Percentiles rank a stretch among this genome's conserved stretches.
Evolutionary conservation across 2,797 vertebrate species (phyloP).

Genomic region (Acrossocheilus fasciatus): DNA sequence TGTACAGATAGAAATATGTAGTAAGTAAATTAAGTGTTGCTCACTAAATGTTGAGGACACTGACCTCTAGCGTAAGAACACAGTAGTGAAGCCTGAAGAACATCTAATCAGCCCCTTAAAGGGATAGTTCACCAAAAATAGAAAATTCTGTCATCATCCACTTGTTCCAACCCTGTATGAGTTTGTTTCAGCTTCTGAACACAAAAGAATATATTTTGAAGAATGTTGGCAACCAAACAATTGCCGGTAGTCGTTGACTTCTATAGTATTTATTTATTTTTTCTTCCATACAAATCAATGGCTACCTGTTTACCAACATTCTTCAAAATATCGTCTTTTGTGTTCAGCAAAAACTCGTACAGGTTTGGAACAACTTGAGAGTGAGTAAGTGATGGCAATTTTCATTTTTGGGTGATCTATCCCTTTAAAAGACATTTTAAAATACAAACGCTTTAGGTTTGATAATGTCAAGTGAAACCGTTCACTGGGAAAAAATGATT

Average conservation of each 20-base stretch:
- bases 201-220: neutral
- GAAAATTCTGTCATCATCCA: neutral
- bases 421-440: neutral
- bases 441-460: neutral
- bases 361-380: neutral
- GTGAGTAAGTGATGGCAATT: neutral
- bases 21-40: no score
- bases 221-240: neutral
- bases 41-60: neutral
- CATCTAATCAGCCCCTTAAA: neutral
- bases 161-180: neutral
- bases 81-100: neutral
- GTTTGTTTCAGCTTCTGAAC: neutral
- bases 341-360: neutral
- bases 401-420: neutral
- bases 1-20: neutral
- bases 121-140: neutral
- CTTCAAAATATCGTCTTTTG: neutral
- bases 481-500: no score
- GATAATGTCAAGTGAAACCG: neutral
- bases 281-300: neutral
- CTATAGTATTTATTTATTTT: neutral
- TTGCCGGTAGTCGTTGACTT: neutral
- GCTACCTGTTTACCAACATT: neutral
- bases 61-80: constrained; percentile 21